phyloP scores from a whole-genome alignment of 2,888 invertebrate genomes.

The Ophioninae sp. region DNA sequence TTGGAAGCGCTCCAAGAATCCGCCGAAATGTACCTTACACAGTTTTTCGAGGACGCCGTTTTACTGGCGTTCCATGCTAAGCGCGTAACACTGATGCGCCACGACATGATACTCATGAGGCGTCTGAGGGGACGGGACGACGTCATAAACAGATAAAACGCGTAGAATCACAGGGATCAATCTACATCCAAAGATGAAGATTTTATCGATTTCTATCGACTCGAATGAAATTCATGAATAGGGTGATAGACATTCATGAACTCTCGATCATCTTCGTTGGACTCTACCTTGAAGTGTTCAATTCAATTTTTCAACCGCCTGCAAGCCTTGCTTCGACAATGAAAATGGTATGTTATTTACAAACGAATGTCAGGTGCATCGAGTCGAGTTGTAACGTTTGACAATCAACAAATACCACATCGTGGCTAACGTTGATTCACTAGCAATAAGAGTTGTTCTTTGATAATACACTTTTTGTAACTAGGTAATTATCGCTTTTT shows the following conservation, averaged over 20 bases:
- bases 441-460: not conserved
- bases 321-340: not conserved
- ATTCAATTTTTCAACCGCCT: not conserved
- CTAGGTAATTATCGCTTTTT: not conserved
- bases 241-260: not conserved
- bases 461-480: slow-evolving; percentile 6
- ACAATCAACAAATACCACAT: slow-evolving; percentile 1
- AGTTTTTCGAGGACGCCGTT: slow-evolving; percentile 82
- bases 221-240: too few relatives aligned
- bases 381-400: not conserved
- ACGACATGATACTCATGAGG: slow-evolving; percentile 81
- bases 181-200: not conserved
- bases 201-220: not conserved
- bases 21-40: slow-evolving; percentile 81
- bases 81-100: slow-evolving; percentile 81
- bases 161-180: not conserved
- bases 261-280: too few relatives aligned
- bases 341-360: not conserved
- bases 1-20: slow-evolving; percentile 82
- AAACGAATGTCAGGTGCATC: not conserved
- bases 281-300: too few relatives aligned
- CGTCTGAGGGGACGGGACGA: slow-evolving; percentile 80
- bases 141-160: slow-evolving; percentile 71
- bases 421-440: not conserved
- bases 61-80: slow-evolving; percentile 80